Base-by-base conservation (phyloP, 2,888 invertebrate species). In the Cremastinae sp. region DNA sequence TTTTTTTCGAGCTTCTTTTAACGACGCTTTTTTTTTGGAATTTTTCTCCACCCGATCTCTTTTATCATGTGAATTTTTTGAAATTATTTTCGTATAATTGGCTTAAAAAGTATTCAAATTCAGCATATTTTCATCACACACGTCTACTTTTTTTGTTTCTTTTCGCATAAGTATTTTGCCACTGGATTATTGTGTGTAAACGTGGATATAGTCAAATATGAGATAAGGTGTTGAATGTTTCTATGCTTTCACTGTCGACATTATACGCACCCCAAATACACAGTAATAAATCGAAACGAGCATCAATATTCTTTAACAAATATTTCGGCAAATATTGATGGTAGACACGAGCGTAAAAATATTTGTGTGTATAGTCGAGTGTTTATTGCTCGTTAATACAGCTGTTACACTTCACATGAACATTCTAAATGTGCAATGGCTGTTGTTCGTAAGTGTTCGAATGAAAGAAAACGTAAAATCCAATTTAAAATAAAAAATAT, bases 191-290 rank as follows among this genome's bases (percentile, higher is more conserved):
- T 80, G 80, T 82, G 82, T 82, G 79, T 81, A 78, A 83, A 78
- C 79, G 78, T 82, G 81, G 78, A 81, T 81, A 72, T 78, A 78
- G 79, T 79, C 62, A 80, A 80, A 3, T 28, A 64, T 74, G 70
- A 79, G 74, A 70, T 82, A 78, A 79, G 74, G 79, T 81, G 83
- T 83, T 85, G 80, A 79, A 84, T 83, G 84, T 85, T 84, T 80
- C 74, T 73, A 64, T 72, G 72, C 81, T 79, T 82, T 70, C 76
- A 59, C 79, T 69, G 73, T 79, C 72, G 64, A 75, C 74, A 75
- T 68, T 0, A 47, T 47, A 47, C 1, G 16, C 9, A 28, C 5
- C 28, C 28, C 2, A 47, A 14, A 14, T 9, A 58, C 51, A 38
- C 61, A 65, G 49, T 59, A 43, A 68, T 56, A 66, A 58, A 66